Base-by-base conservation (phyloP, 2,797 vertebrate species). In the Sphaeramia orbicularis region DNA sequence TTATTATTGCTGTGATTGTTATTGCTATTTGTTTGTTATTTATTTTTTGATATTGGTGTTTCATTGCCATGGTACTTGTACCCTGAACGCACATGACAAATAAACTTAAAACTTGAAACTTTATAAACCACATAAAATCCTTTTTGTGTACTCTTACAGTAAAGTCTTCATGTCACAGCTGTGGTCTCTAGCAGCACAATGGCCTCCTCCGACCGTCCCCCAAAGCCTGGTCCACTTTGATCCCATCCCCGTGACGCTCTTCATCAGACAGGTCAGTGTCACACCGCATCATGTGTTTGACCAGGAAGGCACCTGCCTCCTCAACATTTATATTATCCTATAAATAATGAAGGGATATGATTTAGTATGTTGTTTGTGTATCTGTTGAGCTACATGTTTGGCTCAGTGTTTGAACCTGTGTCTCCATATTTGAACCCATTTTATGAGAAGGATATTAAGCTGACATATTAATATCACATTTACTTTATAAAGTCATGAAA, bases 281-380 rank as follows among this genome's bases (percentile, higher is more conserved):
- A 74, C 91, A 93, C 30, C 81, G 71, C 78, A 96, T 94, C 80
- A 96, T 95, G 78, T 95, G 94, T 80, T 94, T 92, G 89, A 96
- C 94, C 69, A 96, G 91, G 74, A 95, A 94, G 54, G 88, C 89
- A 70, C 91, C 90, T 24, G 96, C 95, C 90, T 96, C 95, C 0
- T 97, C 94, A 67, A 96, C 95, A 87, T 97, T 96, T 74, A 96
- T 87, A 47, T 94, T 94, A 10, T 84, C 19, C 84, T 89, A 41
- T 62, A 76, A 67, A 80, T 7, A 52, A 30, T 12, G 37, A 38
- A 37, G 10, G 42, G 49, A 57, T 5, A 52, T 40, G 14, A 75
- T 80, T 84, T 57, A 66, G 7, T 65, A 48, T 56, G 68, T 60
- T 30, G 48, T 62, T 35, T 15, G 63, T 76, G 72, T 63, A 73